These are phyloP conservation scores for Alethe diademata DNA, from an alignment of 2,113 vertebrate genomes.

Conservation along the genomic window DNA sequence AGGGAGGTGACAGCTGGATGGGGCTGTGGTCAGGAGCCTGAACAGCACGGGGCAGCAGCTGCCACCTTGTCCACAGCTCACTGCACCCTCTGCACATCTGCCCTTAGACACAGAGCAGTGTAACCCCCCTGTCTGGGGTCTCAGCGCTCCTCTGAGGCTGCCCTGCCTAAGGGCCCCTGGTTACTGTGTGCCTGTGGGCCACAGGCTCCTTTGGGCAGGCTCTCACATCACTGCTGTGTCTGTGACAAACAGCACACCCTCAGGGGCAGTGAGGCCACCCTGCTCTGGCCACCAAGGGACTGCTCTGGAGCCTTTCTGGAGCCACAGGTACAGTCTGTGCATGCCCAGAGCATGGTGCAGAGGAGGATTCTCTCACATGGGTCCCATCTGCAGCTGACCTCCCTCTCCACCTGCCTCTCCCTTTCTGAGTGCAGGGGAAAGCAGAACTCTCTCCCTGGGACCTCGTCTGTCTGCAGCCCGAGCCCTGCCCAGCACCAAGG, in stretches of 20 bases:
- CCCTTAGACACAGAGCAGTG: not conserved
- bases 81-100: not conserved
- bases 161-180: not conserved
- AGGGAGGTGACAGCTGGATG: not conserved
- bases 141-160: not conserved
- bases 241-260: accelerated
- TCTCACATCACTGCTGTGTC: not conserved
- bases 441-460: not conserved
- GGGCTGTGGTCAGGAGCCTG: not conserved
- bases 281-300: not conserved
- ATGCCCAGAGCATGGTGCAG: not conserved
- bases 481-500: not conserved
- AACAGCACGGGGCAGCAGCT: not conserved
- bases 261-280: not conserved
- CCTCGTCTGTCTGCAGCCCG: not conserved
- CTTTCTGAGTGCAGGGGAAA: not conserved
- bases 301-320: not conserved
- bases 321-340: not conserved
- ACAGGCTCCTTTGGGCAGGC: not conserved
- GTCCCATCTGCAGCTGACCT: not conserved
- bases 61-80: not conserved
- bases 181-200: not conserved
- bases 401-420: not conserved
- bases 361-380: not conserved
- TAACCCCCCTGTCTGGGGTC: not conserved